Conservation (phyloP, 2,797 vertebrate genomes). For the Catharus ustulatus region DNA sequence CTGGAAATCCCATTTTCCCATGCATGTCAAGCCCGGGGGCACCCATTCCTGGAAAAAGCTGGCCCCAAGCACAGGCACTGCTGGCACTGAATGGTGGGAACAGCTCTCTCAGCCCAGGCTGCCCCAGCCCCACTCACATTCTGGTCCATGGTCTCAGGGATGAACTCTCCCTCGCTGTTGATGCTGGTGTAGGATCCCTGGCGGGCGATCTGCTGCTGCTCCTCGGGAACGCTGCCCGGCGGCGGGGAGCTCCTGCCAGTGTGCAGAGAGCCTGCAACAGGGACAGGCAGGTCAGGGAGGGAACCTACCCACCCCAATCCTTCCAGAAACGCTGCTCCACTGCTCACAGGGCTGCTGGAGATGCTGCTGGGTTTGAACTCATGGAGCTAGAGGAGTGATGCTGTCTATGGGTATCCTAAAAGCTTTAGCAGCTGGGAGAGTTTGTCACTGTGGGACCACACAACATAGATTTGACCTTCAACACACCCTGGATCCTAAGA, state of each 20-base stretch:
- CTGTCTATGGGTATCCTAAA: neutral
- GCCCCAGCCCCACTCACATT: conserved; percentile 73
- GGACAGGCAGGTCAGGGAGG: neutral
- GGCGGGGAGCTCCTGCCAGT: conserved; percentile 89
- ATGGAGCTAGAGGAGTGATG: rapidly evolving
- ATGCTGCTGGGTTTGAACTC: neutral
- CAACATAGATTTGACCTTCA: neutral
- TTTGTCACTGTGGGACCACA: neutral
- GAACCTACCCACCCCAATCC: neutral
- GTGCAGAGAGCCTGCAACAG: conserved; percentile 85
- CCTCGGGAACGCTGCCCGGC: conserved; percentile 89
- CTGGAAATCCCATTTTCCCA: neutral
- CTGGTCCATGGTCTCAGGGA: conserved; percentile 87
- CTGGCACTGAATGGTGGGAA: neutral
- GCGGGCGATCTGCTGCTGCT: conserved; percentile 93
- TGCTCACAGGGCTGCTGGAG: neutral
- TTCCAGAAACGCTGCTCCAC: neutral
- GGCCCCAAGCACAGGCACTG: rapidly evolving
- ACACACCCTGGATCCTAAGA: neutral
- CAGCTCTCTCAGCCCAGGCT: rapidly evolving
- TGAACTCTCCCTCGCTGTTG: conserved; percentile 93
- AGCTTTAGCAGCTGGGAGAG: neutral
- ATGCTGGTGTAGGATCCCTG: conserved; percentile 96
- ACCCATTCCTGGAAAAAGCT: neutral
- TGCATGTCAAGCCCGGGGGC: rapidly evolving